Evolutionary conservation across 2,888 invertebrate genomes (phyloP), one percentile per base, ranked within the genome.

Genomic region (Raillietiella orientalis): DNA sequence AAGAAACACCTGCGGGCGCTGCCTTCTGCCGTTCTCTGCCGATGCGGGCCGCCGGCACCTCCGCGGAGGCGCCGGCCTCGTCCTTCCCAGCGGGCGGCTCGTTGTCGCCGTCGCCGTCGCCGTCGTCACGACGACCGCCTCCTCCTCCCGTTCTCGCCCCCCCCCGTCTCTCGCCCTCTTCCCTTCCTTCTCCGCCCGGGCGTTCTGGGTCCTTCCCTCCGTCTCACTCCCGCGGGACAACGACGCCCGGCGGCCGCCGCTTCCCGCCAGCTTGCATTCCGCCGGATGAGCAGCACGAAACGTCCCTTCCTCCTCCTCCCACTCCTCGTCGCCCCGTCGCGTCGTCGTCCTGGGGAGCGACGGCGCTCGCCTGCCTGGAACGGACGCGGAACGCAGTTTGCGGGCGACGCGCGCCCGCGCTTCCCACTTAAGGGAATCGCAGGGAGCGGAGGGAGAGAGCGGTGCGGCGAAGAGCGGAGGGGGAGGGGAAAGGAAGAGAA

Each of bases 21-120:
- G 3, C 27, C 22, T 25, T 28, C 16, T 17, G 16, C 13, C 20
- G 15, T 25, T 12, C 13, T 26, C 27, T 21, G 12, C n/a, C 14
- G 14, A 9, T 21, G 12, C 14, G 14, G 12, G 14, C 16, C 13
- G 14, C 13, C 23, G 19, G 26, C 26, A 17, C 17, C 14, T 21
- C 4, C 11, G 24, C 16, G 11, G 21, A 6, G 20, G 19, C 25
- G 16, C 24, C 10, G 16, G 26, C 26, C 14, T 25, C 26, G 23
- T 25, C 26, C 19, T 23, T 13, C 23, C 23, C 10, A 23, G 26
- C 26, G 17, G 23, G 19, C 27, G 26, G 24, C 14, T 17, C 23
- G 21, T 16, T 16, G 26, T 23, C 14, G 20, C 6, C 10, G 25
- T 24, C 23, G 25, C 25, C 23, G 23, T 10, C 22, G 9, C 9